A percentile compares a stretch with the other conserved stretches of the same genome.
phyloP scores from a whole-genome alignment of 2,888 invertebrate species.

The Eristalinus sepulchralis region DNA sequence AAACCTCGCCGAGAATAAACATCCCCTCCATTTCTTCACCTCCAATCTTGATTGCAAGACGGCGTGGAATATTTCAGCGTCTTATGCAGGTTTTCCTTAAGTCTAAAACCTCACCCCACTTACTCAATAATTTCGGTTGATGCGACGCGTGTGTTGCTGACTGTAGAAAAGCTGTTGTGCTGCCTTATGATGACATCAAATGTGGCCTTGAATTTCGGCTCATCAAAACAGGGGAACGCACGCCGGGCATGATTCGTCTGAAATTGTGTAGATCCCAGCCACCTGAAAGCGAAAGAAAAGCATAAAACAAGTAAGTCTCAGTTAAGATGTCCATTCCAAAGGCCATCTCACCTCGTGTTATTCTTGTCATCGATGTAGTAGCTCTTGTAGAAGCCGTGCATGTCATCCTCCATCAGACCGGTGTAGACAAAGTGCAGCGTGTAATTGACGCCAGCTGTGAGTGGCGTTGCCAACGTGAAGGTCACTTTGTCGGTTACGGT shows the following conservation, averaged over 20 bases:
- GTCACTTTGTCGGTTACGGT: constrained; percentile 79
- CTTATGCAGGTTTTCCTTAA: no score
- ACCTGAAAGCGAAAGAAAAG: constrained; percentile 77
- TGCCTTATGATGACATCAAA: constrained; percentile 82
- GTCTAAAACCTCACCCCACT: constrained; percentile 48
- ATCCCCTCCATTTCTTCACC: no score
- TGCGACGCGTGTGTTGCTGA: constrained; percentile 75
- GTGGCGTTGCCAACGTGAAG: constrained; percentile 77
- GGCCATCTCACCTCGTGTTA: constrained; percentile 75
- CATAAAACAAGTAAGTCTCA: neutral
- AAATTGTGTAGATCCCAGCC: constrained; percentile 87
- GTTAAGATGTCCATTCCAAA: neutral
- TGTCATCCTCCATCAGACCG: constrained; percentile 82
- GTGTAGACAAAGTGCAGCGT: constrained; percentile 81
- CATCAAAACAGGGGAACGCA: constrained; percentile 91
- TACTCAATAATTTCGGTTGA: constrained; percentile 72
- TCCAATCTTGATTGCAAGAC: no score
- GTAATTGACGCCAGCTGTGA: constrained; percentile 79
- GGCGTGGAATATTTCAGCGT: no score
- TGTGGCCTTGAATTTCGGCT: constrained; percentile 86
- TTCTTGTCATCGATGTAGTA: constrained; percentile 78
- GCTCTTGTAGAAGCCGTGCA: constrained; percentile 82
- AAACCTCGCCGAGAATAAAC: no score
- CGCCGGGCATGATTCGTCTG: constrained; percentile 85
- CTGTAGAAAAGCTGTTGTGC: constrained; percentile 76